These are phyloP conservation scores for Takifugu ocellatus DNA, from an alignment of 2,797 vertebrate species.

Conservation along the genomic window DNA sequence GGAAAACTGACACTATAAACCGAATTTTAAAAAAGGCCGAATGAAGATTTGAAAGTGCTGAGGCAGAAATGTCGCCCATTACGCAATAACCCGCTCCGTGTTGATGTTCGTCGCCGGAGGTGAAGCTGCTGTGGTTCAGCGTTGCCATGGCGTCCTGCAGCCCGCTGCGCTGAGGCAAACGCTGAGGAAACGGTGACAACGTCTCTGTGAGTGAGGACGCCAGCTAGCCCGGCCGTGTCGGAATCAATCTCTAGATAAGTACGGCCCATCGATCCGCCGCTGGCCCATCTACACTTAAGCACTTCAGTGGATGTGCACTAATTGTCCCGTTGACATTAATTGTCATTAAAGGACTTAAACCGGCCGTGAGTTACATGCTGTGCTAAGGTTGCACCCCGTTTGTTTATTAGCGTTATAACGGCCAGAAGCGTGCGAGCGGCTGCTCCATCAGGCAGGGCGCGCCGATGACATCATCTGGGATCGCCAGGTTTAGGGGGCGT, in stretches of 20 bases:
- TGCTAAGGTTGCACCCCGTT: slow-evolving; percentile 59
- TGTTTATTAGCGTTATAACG: slow-evolving; percentile 70
- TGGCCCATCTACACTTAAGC: slow-evolving; percentile 68
- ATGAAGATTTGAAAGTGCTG: too few relatives aligned
- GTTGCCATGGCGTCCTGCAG: slow-evolving; percentile 7
- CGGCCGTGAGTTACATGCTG: slow-evolving; percentile 62
- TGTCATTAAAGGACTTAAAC: slow-evolving; percentile 76
- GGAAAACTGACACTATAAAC: too few relatives aligned
- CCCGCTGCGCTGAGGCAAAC: background rate
- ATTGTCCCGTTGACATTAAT: slow-evolving; percentile 81
- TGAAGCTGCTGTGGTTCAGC: background rate
- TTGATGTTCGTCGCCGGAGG: background rate
- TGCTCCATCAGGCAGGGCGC: slow-evolving; percentile 35
- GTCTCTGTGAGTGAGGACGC: slow-evolving; percentile 31
- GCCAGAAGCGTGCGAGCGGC: slow-evolving; percentile 25
- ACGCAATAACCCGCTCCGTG: too few relatives aligned
- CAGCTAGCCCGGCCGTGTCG: slow-evolving; percentile 42
- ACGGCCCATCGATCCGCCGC: slow-evolving; percentile 67
- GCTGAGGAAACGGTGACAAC: background rate
- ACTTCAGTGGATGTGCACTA: slow-evolving; percentile 72
- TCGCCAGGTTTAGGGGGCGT: slow-evolving; percentile 22
- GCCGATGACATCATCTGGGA: slow-evolving; percentile 52
- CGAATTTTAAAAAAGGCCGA: too few relatives aligned
- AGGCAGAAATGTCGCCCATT: too few relatives aligned
- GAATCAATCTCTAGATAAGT: slow-evolving; percentile 76